Conservation (phyloP, 1,140 invertebrate genomes). For the Heliothis subflexa region DNA sequence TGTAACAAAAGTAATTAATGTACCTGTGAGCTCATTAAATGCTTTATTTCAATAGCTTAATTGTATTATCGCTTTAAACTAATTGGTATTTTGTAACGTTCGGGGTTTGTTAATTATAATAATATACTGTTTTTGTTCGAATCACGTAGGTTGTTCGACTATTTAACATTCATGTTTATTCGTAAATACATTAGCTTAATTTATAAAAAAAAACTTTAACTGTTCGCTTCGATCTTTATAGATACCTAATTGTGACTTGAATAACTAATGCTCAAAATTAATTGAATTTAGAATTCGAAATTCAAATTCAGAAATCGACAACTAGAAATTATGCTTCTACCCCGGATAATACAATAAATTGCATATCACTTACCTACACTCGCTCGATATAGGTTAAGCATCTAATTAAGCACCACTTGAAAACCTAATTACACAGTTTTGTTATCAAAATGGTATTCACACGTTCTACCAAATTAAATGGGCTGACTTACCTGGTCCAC, state of each 20-base stretch:
- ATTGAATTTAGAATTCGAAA: not conserved
- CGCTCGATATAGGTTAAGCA: not conserved
- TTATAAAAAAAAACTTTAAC: not conserved
- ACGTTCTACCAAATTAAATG: slow-evolving; percentile 34
- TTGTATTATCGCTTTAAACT: slow-evolving; percentile 42
- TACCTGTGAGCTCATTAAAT: slow-evolving; percentile 27
- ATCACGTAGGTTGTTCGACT: slow-evolving; percentile 24
- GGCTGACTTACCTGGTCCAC: slow-evolving; percentile 19
- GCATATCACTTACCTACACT: not conserved
- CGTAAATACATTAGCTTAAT: not conserved
- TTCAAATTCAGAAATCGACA: not conserved
- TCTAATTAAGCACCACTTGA: slow-evolving; percentile 28
- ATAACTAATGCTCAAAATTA: not conserved
- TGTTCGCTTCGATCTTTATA: too few species aligned
- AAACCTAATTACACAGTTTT: slow-evolving; percentile 22
- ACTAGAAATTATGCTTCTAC: not conserved
- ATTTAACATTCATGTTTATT: slow-evolving; percentile 19
- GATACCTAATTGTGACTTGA: not conserved
- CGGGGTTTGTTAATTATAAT: slow-evolving; percentile 26
- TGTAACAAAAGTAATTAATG: slow-evolving; percentile 30
- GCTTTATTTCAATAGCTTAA: slow-evolving; percentile 35
- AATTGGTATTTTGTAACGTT: slow-evolving; percentile 21
- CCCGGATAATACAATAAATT: not conserved
- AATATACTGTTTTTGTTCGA: slow-evolving; percentile 12
- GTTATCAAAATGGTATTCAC: slow-evolving; percentile 31